Conservation (phyloP, 2,797 vertebrate species). For the Delichon dasypus region DNA sequence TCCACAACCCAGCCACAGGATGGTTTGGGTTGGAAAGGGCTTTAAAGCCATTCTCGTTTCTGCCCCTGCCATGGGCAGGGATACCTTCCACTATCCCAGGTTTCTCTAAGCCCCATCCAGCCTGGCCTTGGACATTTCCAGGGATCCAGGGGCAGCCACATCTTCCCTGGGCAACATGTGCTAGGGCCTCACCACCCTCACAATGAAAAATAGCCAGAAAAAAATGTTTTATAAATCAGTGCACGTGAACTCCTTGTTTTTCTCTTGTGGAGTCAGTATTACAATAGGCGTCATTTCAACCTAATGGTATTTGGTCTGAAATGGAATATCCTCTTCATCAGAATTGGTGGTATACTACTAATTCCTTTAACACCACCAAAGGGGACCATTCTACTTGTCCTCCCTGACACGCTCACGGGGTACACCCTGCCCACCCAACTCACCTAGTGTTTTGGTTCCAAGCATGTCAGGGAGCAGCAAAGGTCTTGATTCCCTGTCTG, state of each 20-base stretch:
- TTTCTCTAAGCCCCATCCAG: fast-evolving
- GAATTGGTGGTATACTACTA: neutral
- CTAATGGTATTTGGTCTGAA: neutral
- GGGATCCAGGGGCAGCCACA: neutral
- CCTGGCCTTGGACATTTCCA: neutral
- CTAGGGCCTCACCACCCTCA: fast-evolving
- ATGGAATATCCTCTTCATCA: neutral
- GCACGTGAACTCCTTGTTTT: neutral
- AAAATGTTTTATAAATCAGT: neutral
- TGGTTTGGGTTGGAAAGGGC: neutral
- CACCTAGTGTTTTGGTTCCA: fast-evolving
- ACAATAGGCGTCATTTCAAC: neutral
- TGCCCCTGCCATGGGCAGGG: neutral
- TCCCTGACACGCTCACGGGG: neutral
- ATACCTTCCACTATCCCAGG: fast-evolving
- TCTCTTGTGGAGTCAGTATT: neutral
- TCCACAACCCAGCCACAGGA: neutral
- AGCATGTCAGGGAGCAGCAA: fast-evolving
- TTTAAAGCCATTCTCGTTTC: neutral
- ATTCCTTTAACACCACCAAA: neutral
- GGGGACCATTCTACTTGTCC: neutral
- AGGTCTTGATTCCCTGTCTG: neutral
- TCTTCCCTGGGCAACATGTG: fast-evolving
- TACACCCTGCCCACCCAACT: neutral
- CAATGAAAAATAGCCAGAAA: neutral